Evolutionary conservation across 1,140 invertebrate genomes (phyloP).

Genomic region (Calycopis cecrops): DNA sequence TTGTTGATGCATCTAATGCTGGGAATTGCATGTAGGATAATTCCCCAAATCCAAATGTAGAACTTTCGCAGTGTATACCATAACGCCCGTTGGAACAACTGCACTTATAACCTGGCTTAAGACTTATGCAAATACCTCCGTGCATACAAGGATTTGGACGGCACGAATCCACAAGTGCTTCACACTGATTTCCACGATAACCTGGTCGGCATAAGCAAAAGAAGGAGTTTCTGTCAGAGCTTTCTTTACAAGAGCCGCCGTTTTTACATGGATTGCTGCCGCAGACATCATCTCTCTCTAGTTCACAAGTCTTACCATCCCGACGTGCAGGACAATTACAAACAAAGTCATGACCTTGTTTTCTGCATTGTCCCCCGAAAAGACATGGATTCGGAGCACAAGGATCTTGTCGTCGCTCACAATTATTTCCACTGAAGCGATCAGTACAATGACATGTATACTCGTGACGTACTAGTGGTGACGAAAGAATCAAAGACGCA

Average conservation of each 20-base stretch:
- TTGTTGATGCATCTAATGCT: constrained; percentile 88
- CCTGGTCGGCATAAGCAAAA: constrained; percentile 93
- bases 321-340: constrained; percentile 86
- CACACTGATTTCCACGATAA: constrained; percentile 91
- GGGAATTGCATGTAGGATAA: constrained; percentile 93
- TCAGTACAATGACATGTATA: constrained; percentile 87
- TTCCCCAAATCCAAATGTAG: constrained; percentile 91
- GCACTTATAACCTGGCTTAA: constrained; percentile 90
- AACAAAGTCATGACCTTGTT: constrained; percentile 87
- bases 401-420: constrained; percentile 90
- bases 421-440: constrained; percentile 85
- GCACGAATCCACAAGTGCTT: constrained; percentile 89
- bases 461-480: constrained; percentile 85
- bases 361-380: constrained; percentile 86
- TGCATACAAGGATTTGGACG: constrained; percentile 92
- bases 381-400: constrained; percentile 94
- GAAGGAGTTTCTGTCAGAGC: constrained; percentile 88
- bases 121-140: constrained; percentile 88
- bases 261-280: constrained; percentile 90
- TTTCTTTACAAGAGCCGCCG: constrained; percentile 92
- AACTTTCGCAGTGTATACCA: constrained; percentile 92
- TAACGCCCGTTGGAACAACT: constrained; percentile 91
- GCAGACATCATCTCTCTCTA: constrained; percentile 88
- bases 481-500: constrained; percentile 85
- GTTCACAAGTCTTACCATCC: constrained; percentile 89